Conservation (phyloP, 2,113 vertebrate genomes). For the Otis tarda region DNA sequence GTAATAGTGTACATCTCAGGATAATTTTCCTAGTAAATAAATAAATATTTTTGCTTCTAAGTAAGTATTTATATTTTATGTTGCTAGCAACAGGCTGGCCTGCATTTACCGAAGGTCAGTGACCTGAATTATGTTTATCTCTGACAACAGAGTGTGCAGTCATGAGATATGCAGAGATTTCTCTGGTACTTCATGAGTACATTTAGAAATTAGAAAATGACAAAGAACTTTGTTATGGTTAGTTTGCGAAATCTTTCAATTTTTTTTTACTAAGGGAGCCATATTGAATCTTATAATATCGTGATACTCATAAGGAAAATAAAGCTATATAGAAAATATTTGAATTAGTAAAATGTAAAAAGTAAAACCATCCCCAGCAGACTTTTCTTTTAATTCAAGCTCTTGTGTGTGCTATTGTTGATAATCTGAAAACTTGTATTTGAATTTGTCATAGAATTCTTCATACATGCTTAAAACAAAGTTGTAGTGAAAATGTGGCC, state of each 20-base stretch:
- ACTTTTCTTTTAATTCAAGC: not conserved
- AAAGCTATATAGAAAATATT: not conserved
- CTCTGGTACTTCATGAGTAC: not conserved
- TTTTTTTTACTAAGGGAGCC: not conserved
- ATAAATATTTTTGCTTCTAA: not conserved
- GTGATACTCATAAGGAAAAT: not conserved
- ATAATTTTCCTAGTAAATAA: not conserved
- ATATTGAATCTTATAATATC: not conserved
- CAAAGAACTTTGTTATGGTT: not conserved
- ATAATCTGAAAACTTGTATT: not conserved
- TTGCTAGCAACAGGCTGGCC: conserved; percentile 44
- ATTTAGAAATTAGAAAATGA: not conserved
- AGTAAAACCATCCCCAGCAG: not conserved
- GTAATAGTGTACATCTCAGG: not conserved
- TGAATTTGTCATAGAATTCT: not conserved
- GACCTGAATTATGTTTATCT: conserved; percentile 52
- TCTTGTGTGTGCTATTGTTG: not conserved
- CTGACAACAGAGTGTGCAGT: not conserved
- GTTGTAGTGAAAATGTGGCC: not conserved
- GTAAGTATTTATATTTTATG: conserved; percentile 37
- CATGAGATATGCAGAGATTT: not conserved
- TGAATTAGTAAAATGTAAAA: not conserved
- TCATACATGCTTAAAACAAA: not conserved
- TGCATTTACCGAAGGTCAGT: conserved; percentile 39
- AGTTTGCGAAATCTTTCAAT: not conserved